Base-by-base conservation (phyloP, 2,888 invertebrate genomes). In the Hyalella azteca region DNA sequence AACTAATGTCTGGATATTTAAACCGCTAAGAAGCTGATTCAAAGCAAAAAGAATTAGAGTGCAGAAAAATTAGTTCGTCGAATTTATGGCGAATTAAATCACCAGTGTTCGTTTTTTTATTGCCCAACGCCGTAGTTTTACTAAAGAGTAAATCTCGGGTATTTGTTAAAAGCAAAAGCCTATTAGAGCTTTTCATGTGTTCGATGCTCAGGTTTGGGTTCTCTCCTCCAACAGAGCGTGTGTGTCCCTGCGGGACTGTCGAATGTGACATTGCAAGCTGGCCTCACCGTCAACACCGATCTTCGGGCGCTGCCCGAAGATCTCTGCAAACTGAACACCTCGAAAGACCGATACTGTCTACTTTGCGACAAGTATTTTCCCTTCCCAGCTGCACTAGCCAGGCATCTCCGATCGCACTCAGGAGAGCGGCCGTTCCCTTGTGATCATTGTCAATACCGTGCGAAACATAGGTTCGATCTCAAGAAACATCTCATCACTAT, bases 391-490 rank as follows among this genome's bases (percentile, higher is more conserved):
- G 78, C 81, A 39, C 78, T 83, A 40, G 45, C 60, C 36, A 80
- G 83, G 26, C 83, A 83, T 77, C 78, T 83, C 77, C 78, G 83
- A 26, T 78, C 81, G 26, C 83, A 83, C 49, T 81, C 83, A 39
- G 83, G 83, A 19, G 83, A 83, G 78, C 75, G 81, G 60, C 83
- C 83, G 15, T 83, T 79, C 36, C 75, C 80, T 26, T 83, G 83
- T 40, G 73, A 77, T 50, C 79, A 78, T 50, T 83, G 83, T 77
- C 75, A 79, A 3, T 80, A 83, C 77, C 75, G 81, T 15, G 81
- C 83, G 40, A 83, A 83, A 59, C 81, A 81, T 36, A 78, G 66
- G 2, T 78, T 66, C 15, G 78, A 78, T 26, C 66, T 78, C n/a
- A 78, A 48, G 78, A 78, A 60, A 19, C 78, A 78, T 41, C 29